A percentile compares a stretch with the other conserved stretches of the same genome.
Evolutionary conservation across 2,797 vertebrate genomes (phyloP).

Genomic region (Nannoperca obscura): DNA sequence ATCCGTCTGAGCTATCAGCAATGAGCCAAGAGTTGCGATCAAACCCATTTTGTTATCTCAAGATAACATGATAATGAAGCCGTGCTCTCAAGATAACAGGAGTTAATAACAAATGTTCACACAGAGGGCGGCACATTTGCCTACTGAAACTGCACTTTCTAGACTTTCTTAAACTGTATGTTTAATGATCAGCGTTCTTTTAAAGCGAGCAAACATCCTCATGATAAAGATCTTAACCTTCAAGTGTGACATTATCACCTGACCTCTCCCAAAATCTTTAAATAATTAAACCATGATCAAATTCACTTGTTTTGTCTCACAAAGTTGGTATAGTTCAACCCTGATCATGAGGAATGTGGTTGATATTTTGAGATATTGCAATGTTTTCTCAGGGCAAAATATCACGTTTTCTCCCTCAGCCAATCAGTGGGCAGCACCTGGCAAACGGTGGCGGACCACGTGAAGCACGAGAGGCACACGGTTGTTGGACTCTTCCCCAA

Average conservation of each 20-base stretch:
- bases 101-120: constrained; percentile 17
- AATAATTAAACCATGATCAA: neutral
- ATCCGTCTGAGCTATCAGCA: constrained; percentile 21
- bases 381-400: neutral
- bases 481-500: constrained; percentile 89
- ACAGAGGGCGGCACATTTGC: constrained; percentile 1
- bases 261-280: neutral
- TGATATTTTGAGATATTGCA: neutral
- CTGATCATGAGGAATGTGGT: neutral
- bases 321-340: neutral
- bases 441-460: constrained; percentile 92
- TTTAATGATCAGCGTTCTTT: neutral
- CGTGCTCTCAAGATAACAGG: constrained; percentile 34
- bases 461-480: constrained; percentile 91
- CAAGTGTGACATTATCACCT: neutral
- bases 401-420: constrained; percentile 73
- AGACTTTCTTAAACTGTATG: neutral
- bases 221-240: constrained; percentile 37
- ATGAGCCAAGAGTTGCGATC: constrained; percentile 24
- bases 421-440: constrained; percentile 92
- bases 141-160: neutral
- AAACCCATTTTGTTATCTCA: constrained; percentile 43
- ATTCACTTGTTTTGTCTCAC: neutral
- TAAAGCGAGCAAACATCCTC: constrained; percentile 14
- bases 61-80: constrained; percentile 44